Percentiles rank a stretch among this genome's conserved stretches.
Evolutionary conservation across 2,888 invertebrate species (phyloP).

Genomic region (Oasisia sp.): DNA sequence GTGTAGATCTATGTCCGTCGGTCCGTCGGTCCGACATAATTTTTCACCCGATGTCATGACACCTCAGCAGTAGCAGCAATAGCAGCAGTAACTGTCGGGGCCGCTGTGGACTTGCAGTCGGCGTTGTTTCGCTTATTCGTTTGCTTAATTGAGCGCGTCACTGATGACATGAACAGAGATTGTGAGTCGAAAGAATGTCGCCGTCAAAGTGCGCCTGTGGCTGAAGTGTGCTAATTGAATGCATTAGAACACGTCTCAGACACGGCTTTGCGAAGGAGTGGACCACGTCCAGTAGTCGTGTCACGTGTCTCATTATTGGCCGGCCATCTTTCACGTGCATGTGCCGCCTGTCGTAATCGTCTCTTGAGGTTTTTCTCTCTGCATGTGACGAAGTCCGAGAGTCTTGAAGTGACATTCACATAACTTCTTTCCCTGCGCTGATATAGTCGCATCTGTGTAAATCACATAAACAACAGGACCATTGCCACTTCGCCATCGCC

Average conservation of each 20-base stretch:
- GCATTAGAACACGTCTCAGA: not conserved
- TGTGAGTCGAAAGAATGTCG: not conserved
- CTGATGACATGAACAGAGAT: not conserved
- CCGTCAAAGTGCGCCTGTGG: not conserved
- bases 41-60: not conserved
- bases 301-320: not conserved
- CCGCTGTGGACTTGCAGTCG: not conserved
- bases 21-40: too few relatives aligned
- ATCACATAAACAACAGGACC: not conserved
- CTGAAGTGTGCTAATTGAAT: constrained; percentile 1
- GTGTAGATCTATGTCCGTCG: too few relatives aligned
- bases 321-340: not conserved
- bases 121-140: not conserved
- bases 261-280: not conserved
- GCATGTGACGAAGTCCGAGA: not conserved
- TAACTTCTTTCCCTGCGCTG: not conserved
- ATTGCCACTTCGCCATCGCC: too few relatives aligned
- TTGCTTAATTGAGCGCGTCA: not conserved
- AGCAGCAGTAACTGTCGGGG: constrained; percentile 22
- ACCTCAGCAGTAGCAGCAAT: constrained; percentile 20
- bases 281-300: not conserved
- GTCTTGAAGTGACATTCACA: not conserved
- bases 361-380: not conserved
- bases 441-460: not conserved
- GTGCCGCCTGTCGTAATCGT: not conserved